Conservation (phyloP, 2,888 invertebrate species). For the Perizoma affinitatum region DNA sequence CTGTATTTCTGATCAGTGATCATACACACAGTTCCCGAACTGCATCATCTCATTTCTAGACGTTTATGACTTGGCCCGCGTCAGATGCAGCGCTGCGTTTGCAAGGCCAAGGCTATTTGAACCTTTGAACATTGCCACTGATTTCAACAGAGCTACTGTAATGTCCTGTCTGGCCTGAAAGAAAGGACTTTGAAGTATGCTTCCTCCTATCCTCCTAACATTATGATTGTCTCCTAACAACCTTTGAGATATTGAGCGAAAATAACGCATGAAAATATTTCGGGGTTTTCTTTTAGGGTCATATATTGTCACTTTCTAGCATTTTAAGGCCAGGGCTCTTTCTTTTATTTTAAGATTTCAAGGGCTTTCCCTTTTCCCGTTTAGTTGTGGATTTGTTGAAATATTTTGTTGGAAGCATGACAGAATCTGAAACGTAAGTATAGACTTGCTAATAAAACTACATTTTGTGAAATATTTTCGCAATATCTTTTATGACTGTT, state of each 20-base stretch:
- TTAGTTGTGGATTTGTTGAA: slow-evolving; percentile 13
- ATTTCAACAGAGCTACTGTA: background rate
- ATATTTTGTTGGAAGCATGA: slow-evolving; percentile 17
- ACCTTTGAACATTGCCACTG: slow-evolving; percentile 14
- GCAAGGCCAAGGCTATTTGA: slow-evolving; percentile 46
- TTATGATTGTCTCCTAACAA: background rate
- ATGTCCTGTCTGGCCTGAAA: background rate
- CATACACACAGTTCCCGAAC: too few relatives aligned
- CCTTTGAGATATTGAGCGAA: background rate
- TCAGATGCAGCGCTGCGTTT: slow-evolving; percentile 42
- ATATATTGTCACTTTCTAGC: slow-evolving; percentile 1
- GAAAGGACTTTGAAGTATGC: background rate
- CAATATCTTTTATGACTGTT: background rate
- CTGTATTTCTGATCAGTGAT: too few relatives aligned
- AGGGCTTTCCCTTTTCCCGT: slow-evolving; percentile 13
- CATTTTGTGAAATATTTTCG: background rate
- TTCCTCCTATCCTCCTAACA: background rate
- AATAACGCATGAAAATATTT: background rate
- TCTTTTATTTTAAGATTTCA: slow-evolving; percentile 17
- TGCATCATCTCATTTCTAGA: slow-evolving; percentile 1
- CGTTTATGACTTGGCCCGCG: slow-evolving; percentile 19
- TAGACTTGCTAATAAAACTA: background rate
- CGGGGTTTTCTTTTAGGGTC: background rate
- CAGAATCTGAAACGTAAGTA: slow-evolving; percentile 9
- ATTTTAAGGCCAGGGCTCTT: slow-evolving; percentile 2